Percentiles rank a stretch among this genome's conserved stretches.
These are phyloP conservation scores for Triops longicaudatus DNA, from an alignment of 1,140 invertebrate species.

Conservation along the genomic window DNA sequence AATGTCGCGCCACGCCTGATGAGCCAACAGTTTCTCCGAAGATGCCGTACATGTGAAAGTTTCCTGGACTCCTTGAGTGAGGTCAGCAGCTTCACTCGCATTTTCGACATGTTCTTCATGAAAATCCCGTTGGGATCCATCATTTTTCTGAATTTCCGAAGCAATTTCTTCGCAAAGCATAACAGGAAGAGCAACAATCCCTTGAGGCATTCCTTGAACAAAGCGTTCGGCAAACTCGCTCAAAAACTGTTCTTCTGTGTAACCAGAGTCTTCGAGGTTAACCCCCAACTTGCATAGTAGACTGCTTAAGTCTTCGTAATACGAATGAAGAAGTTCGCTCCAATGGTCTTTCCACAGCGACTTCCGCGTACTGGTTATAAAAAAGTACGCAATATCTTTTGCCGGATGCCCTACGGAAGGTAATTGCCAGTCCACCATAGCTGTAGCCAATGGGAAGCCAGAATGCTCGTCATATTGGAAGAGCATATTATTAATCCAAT, in stretches of 20 bases:
- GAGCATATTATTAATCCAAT: conserved; percentile 29
- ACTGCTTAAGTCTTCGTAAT: not conserved
- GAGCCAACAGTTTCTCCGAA: not conserved
- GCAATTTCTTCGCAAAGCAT: not conserved
- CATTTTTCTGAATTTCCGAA: not conserved
- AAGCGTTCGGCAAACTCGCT: not conserved
- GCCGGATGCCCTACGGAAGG: conserved; percentile 22
- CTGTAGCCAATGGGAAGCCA: not conserved
- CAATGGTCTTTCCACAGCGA: not conserved
- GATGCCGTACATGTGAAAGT: not conserved
- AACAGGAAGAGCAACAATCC: not conserved
- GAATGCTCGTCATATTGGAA: conserved; percentile 27
- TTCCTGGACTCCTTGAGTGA: not conserved
- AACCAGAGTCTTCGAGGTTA: not conserved
- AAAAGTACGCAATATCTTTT: conserved; percentile 26
- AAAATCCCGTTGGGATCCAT: not conserved
- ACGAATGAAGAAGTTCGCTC: not conserved
- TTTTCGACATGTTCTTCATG: not conserved
- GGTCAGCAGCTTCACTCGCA: not conserved
- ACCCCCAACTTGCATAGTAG: not conserved
- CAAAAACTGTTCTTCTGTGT: not conserved
- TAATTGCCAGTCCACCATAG: conserved; percentile 25
- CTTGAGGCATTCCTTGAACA: not conserved
- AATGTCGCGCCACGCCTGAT: not conserved
- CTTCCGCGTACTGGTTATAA: conserved; percentile 20